Base-by-base conservation (phyloP, 2,113 vertebrate species). In the Heterotilapia buettikoferi region DNA sequence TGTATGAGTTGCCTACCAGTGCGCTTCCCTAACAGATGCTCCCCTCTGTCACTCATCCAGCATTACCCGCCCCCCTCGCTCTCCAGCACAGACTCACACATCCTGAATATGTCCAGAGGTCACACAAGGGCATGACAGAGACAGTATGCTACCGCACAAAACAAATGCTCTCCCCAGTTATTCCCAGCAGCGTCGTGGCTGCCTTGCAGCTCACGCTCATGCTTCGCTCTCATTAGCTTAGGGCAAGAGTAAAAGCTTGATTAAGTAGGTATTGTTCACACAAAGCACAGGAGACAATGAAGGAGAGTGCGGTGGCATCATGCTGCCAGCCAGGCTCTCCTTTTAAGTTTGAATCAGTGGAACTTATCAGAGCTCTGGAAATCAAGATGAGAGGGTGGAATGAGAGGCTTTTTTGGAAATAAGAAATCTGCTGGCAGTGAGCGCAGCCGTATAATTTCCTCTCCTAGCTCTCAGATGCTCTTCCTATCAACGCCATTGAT, bases 21-120 rank as follows among this genome's bases (percentile, higher is more conserved):
- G 88, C 82, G 86, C 87, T 91, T 84, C 90, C 84, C 79, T 93
- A 92, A 95, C 95, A 96, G 95, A 95, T 95, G 95, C 95, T 96
- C 92, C 84, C 86, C 83, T 83, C 92, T 94, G 93, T 94, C 95
- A 94, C 86, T 94, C 93, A 92, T 91, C 88, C 94, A 94, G 84
- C 19, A 13, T 66, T 16, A 19, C 40, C 86, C 13, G 1, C 73
- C 85, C 68, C 84, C 29, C 73, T 21, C 4, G 18, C 26, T 40
- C 36, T 40, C 63, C 45, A 31, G 18, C 54, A 33, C 68, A 43
- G 11, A 82, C 12, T 56, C 71, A 80, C 52, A 73, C 24, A 57
- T 86, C 86, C 73, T 63, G 66, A 45, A 50, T 61, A 61, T 83
- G 81, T 80, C 26, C 90, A 82, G 88, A 93, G 95, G 94, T 95